These are phyloP conservation scores for Zoanthus sociatus DNA, from an alignment of 92 coral and sea anemone genomes.

Conservation along the genomic window DNA sequence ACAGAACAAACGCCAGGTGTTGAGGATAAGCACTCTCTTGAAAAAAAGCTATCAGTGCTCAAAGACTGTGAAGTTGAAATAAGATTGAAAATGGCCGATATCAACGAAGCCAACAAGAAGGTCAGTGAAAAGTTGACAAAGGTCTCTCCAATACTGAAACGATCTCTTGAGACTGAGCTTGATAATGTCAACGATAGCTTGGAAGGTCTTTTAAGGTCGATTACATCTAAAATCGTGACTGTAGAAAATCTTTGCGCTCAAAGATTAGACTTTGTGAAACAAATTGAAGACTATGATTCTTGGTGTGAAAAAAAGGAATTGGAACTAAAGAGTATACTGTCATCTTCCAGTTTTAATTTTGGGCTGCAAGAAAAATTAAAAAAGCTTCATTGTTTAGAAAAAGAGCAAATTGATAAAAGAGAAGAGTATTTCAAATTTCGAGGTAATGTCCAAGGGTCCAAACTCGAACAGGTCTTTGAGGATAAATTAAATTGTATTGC, in stretches of 20 bases:
- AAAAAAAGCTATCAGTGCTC: conserved; percentile 55
- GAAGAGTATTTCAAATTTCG: conserved; percentile 46
- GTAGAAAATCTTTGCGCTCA: conserved; percentile 51
- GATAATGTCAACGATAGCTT: conserved; percentile 62
- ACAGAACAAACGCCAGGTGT: conserved; percentile 30
- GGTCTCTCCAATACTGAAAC: conserved; percentile 55
- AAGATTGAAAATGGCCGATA: conserved; percentile 38
- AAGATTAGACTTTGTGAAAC: conserved; percentile 53
- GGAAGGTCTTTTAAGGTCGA: conserved; percentile 50
- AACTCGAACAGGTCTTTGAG: conserved; percentile 26
- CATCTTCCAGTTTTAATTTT: neutral
- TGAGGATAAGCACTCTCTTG: conserved; percentile 50
- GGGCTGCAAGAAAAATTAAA: conserved; percentile 50
- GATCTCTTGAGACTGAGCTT: conserved; percentile 69
- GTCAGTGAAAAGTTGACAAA: conserved; percentile 56
- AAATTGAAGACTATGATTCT: conserved; percentile 50
- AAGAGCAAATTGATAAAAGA: conserved; percentile 39
- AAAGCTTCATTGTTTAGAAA: conserved; percentile 51
- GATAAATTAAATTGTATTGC: conserved; percentile 46
- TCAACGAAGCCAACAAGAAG: conserved; percentile 53
- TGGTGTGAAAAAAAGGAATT: conserved; percentile 58
- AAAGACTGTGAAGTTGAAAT: conserved; percentile 51
- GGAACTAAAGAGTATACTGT: conserved; percentile 5
- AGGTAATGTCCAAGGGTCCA: conserved; percentile 23
- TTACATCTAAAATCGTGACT: conserved; percentile 46